Evolutionary conservation across 2,113 vertebrate genomes (phyloP).

Genomic region (Octodon degus): DNA sequence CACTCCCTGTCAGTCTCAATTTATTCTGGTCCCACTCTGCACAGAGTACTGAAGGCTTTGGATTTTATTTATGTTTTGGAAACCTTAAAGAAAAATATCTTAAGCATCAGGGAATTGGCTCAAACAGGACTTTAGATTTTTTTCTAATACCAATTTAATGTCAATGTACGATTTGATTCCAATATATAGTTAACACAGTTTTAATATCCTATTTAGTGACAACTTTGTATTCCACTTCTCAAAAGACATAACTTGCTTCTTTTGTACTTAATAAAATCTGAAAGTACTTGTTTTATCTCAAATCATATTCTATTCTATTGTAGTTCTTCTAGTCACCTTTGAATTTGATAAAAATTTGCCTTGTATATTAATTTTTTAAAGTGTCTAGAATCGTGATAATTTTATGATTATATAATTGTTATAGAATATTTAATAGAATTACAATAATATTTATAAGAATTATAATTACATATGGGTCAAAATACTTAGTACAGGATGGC

Average conservation of each 20-base stretch:
- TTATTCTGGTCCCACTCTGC: neutral
- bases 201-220: neutral
- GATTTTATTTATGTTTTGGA: neutral
- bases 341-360: neutral
- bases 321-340: neutral
- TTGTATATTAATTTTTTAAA: slow-evolving; percentile 12
- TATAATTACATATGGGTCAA: neutral
- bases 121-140: neutral
- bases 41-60: neutral
- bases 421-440: neutral
- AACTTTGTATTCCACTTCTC: neutral
- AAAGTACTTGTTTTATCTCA: neutral
- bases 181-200: neutral
- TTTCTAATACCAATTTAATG: neutral
- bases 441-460: neutral
- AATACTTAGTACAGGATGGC: neutral
- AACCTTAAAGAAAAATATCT: neutral
- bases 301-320: neutral
- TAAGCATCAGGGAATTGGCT: neutral
- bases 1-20: neutral
- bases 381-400: neutral
- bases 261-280: neutral
- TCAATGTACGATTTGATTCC: neutral
- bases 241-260: neutral
- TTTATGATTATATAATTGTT: neutral